Evolutionary conservation across 2,797 vertebrate species (phyloP).

Genomic region (Sebastes variabilis): DNA sequence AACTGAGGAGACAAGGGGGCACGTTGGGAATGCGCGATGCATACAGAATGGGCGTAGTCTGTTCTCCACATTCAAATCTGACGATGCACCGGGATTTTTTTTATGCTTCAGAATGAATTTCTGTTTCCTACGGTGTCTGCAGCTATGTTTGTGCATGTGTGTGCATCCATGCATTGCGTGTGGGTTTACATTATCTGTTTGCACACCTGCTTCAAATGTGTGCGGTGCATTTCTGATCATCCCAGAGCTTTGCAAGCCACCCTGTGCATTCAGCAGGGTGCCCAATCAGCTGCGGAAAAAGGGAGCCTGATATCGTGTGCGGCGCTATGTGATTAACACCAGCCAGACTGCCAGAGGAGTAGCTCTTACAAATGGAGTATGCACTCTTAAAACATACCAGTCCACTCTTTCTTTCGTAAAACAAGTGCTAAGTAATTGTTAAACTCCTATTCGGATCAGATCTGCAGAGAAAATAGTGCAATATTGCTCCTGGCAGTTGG

Average conservation of each 20-base stretch:
- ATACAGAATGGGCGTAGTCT: constrained; percentile 43
- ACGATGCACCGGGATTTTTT: constrained; percentile 1
- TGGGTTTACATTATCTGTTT: constrained; percentile 57
- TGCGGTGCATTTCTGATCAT: constrained; percentile 8
- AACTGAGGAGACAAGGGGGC: constrained; percentile 51
- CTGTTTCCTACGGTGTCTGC: constrained; percentile 16
- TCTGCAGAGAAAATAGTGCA: constrained; percentile 5
- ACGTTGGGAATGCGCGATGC: constrained; percentile 43
- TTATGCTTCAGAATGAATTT: not conserved
- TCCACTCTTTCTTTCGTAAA: constrained; percentile 15
- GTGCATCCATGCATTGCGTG: constrained; percentile 22
- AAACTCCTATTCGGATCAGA: constrained; percentile 39
- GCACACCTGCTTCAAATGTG: constrained; percentile 53
- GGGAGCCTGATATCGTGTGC: constrained; percentile 28
- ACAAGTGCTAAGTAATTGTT: constrained; percentile 32
- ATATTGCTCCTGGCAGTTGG: constrained; percentile 30
- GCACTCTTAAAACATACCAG: constrained; percentile 38
- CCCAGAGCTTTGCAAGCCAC: constrained; percentile 38
- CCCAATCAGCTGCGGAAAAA: constrained; percentile 40
- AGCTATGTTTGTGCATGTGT: constrained; percentile 1
- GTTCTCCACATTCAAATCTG: constrained; percentile 19
- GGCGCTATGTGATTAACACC: constrained; percentile 56
- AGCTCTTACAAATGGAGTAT: constrained; percentile 24
- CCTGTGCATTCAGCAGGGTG: constrained; percentile 48
- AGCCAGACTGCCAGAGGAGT: constrained; percentile 41